Conservation (phyloP, 2,113 vertebrate species). For the Zingel zingel region DNA sequence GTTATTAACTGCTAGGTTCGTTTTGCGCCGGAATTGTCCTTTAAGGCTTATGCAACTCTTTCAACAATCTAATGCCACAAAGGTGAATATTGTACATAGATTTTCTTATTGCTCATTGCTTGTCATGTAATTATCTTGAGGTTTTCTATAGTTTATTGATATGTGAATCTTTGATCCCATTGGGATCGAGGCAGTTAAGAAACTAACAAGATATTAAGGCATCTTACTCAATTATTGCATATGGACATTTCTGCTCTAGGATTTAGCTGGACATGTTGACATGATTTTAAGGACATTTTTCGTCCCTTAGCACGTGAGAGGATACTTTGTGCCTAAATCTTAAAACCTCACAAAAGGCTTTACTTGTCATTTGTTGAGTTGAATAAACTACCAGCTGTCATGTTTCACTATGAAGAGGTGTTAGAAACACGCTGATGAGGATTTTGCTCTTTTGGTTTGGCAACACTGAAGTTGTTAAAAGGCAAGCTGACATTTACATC, state of each 20-base stretch:
- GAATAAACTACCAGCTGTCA: constrained; percentile 28
- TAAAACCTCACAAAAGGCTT: background rate
- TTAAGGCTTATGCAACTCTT: background rate
- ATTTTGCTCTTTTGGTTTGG: background rate
- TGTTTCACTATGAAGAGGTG: background rate
- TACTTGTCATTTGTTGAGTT: constrained; percentile 8
- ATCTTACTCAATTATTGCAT: background rate
- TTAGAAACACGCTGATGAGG: constrained; percentile 5
- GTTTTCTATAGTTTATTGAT: background rate
- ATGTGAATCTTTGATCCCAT: background rate
- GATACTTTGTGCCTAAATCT: background rate
- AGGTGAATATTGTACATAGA: no score
- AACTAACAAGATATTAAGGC: background rate
- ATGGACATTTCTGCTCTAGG: background rate
- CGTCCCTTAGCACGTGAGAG: background rate
- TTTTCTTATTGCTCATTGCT: background rate
- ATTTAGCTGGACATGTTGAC: constrained; percentile 7
- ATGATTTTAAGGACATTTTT: background rate
- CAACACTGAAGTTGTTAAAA: background rate
- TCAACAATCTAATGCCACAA: background rate
- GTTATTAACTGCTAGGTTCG: no score
- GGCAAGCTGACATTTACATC: constrained; percentile 33
- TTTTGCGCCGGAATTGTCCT: no score
- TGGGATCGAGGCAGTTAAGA: background rate
- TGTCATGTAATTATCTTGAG: background rate